These are phyloP conservation scores for Cerastis rubricosa DNA, from an alignment of 2,888 invertebrate species.

Conservation along the genomic window DNA sequence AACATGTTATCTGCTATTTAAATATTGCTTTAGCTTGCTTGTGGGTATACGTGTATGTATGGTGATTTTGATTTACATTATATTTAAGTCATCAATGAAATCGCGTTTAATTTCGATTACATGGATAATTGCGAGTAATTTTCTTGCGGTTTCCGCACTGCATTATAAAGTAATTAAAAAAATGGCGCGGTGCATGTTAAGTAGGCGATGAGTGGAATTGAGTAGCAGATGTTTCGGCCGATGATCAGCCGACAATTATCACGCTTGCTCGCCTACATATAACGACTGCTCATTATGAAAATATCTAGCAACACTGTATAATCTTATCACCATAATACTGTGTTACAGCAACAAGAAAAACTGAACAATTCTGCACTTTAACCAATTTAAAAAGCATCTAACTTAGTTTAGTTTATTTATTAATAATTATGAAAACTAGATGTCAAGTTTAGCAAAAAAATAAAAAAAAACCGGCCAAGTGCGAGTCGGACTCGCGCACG, in stretches of 20 bases:
- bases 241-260: constrained; percentile 79
- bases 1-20: constrained; percentile 17
- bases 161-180: constrained; percentile 72
- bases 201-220: constrained; percentile 73
- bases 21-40: constrained; percentile 22
- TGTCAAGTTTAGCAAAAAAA: too few species aligned
- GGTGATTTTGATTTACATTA: constrained; percentile 54
- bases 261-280: constrained; percentile 78
- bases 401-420: too few species aligned
- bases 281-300: constrained; percentile 72
- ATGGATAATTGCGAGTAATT: constrained; percentile 71
- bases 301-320: constrained; percentile 66
- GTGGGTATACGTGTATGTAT: constrained; percentile 10
- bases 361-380: constrained; percentile 31
- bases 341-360: constrained; percentile 41
- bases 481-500: too few species aligned
- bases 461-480: too few species aligned
- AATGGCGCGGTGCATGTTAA: constrained; percentile 71
- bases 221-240: constrained; percentile 72
- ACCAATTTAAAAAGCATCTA: constrained; percentile 31
- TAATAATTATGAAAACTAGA: too few species aligned
- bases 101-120: constrained; percentile 65
- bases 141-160: constrained; percentile 71
- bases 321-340: constrained; percentile 47
- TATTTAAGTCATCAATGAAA: constrained; percentile 56